phyloP scores from a whole-genome alignment of 1,140 invertebrate species.

The Yoshiicerus persimilis region DNA sequence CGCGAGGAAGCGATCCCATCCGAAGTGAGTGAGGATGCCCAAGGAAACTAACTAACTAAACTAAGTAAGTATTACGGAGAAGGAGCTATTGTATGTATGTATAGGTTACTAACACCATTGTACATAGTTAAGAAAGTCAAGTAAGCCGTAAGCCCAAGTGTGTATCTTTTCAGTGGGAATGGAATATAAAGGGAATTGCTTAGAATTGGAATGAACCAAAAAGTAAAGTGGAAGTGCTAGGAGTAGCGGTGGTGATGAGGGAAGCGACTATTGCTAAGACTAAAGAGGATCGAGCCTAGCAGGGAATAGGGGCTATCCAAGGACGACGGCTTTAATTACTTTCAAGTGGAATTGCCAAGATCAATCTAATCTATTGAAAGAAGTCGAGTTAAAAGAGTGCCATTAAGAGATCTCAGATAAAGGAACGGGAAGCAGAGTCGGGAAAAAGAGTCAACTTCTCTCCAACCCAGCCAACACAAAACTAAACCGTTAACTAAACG shows the following conservation, averaged over 20 bases:
- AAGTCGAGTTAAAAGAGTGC: conserved; percentile 8
- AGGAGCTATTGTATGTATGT: not conserved
- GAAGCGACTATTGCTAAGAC: not conserved
- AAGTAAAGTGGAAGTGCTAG: not conserved
- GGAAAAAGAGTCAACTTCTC: not conserved
- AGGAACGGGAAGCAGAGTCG: not conserved
- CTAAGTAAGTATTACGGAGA: not conserved
- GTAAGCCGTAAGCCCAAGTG: not conserved
- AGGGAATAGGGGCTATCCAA: not conserved
- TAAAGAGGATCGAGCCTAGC: not conserved
- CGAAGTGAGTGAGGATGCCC: not conserved
- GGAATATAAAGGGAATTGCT: not conserved
- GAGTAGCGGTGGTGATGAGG: not conserved
- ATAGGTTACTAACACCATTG: not conserved
- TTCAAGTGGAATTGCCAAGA: conserved; percentile 31
- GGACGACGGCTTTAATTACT: conserved; percentile 27
- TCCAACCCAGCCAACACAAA: not conserved
- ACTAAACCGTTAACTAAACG: not conserved
- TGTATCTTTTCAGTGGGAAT: not conserved
- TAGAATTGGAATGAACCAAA: not conserved
- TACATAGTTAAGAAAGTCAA: not conserved
- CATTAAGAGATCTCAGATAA: conserved; percentile 28
- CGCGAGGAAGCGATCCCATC: not conserved
- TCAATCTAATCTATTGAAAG: conserved; percentile 34
- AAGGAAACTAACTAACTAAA: not conserved